Percentiles rank a stretch among this genome's conserved stretches.
phyloP scores from a whole-genome alignment of 2,797 vertebrate species.

The Argya squamiceps region DNA sequence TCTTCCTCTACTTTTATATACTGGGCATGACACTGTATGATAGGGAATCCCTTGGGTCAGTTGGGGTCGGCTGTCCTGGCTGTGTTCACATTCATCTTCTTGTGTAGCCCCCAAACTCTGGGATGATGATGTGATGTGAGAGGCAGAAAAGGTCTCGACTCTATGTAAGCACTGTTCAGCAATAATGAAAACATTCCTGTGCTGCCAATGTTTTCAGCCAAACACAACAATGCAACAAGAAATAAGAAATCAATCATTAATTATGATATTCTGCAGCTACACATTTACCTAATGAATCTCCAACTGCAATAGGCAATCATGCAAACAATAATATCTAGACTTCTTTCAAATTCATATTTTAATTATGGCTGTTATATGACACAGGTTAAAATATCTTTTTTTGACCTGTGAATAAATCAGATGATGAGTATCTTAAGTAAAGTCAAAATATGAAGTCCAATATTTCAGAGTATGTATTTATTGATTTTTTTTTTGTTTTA shows the following conservation, averaged over 20 bases:
- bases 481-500: background rate
- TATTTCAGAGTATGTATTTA: background rate
- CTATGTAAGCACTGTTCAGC: background rate
- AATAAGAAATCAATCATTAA: background rate
- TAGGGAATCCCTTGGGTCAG: background rate
- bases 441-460: background rate
- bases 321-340: background rate
- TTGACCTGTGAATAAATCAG: background rate
- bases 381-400: background rate
- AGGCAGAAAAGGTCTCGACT: background rate
- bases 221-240: background rate
- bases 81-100: background rate
- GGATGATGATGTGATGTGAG: rapidly evolving
- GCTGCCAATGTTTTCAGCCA: background rate
- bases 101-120: background rate
- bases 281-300: background rate
- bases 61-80: background rate
- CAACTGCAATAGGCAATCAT: background rate
- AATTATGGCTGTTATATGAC: background rate
- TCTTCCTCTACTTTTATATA: background rate
- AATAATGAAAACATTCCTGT: background rate
- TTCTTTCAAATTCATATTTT: background rate
- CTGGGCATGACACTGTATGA: no score
- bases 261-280: background rate
- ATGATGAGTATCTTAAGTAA: background rate